These are phyloP conservation scores for Pipistrellus pygmaeus DNA, from an alignment of 2,797 vertebrate genomes.

Conservation along the genomic window DNA sequence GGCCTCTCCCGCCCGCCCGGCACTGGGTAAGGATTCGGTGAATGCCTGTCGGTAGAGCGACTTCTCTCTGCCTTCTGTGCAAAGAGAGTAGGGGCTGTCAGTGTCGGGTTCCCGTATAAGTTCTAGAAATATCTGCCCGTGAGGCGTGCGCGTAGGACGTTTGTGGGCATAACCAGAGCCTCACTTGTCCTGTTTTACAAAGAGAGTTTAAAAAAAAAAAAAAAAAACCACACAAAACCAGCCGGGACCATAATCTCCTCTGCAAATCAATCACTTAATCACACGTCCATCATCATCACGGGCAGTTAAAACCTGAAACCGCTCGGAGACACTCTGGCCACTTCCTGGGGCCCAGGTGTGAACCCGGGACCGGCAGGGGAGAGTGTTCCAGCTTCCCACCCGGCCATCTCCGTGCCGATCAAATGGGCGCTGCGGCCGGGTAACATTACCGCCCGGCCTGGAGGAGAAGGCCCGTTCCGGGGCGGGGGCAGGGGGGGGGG, in stretches of 20 bases:
- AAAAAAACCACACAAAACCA: neutral
- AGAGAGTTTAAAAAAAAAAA: neutral
- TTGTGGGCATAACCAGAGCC: neutral
- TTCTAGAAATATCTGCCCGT: slow-evolving; percentile 38
- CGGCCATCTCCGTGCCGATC: slow-evolving; percentile 59
- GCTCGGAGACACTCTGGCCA: slow-evolving; percentile 33
- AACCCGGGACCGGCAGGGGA: slow-evolving; percentile 31
- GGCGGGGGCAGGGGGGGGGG: neutral
- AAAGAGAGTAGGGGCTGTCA: rapidly evolving
- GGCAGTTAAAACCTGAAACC: slow-evolving; percentile 78
- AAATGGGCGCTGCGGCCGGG: slow-evolving; percentile 2
- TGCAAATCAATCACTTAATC: slow-evolving; percentile 74
- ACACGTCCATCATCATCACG: slow-evolving; percentile 3
- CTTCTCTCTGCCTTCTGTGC: neutral
- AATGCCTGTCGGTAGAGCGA: neutral
- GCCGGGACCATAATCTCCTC: slow-evolving; percentile 47
- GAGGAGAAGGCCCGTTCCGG: slow-evolving; percentile 72
- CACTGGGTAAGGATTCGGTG: neutral
- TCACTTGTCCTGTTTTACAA: slow-evolving; percentile 55
- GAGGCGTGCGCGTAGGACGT: neutral
- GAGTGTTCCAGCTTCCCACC: slow-evolving; percentile 25
- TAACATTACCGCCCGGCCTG: slow-evolving; percentile 66
- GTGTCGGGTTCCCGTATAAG: neutral
- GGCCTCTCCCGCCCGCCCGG: neutral
- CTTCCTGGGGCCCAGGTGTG: slow-evolving; percentile 80